These are phyloP conservation scores for Teleogryllus occipitalis DNA, from an alignment of 1,140 invertebrate genomes.

Conservation along the genomic window DNA sequence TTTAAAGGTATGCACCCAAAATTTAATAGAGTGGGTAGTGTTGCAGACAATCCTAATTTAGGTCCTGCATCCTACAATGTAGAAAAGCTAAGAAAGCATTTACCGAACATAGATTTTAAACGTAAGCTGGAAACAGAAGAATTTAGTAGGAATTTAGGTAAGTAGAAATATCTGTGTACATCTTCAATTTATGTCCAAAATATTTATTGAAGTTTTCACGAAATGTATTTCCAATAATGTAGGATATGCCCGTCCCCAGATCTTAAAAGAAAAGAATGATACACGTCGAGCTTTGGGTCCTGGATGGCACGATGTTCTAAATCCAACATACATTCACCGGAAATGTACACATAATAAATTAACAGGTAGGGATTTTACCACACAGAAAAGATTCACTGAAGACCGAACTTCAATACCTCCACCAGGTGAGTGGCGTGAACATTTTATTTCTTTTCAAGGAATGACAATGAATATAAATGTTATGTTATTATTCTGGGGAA, in stretches of 20 bases:
- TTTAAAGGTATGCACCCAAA: neutral
- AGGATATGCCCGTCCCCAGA: neutral
- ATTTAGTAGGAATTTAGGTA: neutral
- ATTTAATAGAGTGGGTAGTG: neutral
- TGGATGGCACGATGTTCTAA: neutral
- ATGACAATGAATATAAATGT: too few relatives aligned
- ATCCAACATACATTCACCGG: neutral
- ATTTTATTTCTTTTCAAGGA: neutral
- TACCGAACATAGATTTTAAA: neutral
- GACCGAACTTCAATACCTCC: neutral
- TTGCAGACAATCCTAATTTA: neutral
- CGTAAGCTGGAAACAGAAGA: neutral
- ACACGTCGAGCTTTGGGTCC: neutral
- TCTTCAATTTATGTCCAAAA: too few relatives aligned
- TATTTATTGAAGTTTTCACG: too few relatives aligned
- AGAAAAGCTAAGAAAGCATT: neutral
- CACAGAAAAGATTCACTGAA: neutral
- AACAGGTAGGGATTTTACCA: neutral
- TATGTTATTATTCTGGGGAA: too few relatives aligned
- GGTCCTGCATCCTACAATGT: neutral
- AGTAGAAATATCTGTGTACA: neutral
- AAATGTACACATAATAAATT: neutral
- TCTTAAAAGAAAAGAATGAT: neutral
- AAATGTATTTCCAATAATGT: too few relatives aligned
- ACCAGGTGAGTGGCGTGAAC: neutral